These are phyloP conservation scores for Aphis craccivora DNA, from an alignment of 1,140 invertebrate species.

Conservation along the genomic window DNA sequence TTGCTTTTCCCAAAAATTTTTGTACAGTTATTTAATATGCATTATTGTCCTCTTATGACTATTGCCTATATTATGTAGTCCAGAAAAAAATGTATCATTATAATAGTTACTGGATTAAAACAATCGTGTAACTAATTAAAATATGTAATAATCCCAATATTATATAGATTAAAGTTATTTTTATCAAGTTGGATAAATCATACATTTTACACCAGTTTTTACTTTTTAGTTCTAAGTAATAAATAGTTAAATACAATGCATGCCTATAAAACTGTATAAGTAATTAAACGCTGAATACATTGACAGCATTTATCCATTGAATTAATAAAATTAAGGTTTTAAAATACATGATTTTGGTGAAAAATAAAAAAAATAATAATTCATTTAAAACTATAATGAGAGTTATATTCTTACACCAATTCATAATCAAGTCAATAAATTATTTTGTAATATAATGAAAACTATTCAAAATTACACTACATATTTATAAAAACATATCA, in stretches of 20 bases:
- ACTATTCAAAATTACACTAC: background rate
- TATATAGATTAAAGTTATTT: no score
- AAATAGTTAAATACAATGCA: background rate
- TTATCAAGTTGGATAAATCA: background rate
- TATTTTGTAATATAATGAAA: background rate
- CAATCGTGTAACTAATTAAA: no score
- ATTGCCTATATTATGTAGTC: background rate
- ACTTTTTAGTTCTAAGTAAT: background rate
- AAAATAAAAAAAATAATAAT: no score
- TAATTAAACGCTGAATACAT: no score
- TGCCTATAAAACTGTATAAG: no score
- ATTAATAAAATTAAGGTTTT: background rate
- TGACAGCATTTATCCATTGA: background rate
- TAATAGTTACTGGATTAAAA: no score
- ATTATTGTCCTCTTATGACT: background rate
- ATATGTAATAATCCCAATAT: no score
- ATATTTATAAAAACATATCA: background rate
- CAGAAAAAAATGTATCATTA: no score
- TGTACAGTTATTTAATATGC: no score
- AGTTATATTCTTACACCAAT: background rate
- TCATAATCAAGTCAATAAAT: background rate
- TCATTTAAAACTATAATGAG: background rate
- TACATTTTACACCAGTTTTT: background rate
- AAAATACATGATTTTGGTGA: background rate
- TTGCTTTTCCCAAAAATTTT: background rate